Evolutionary conservation across 2,797 vertebrate species (phyloP).

Genomic region (Poeciliopsis gracilis): DNA sequence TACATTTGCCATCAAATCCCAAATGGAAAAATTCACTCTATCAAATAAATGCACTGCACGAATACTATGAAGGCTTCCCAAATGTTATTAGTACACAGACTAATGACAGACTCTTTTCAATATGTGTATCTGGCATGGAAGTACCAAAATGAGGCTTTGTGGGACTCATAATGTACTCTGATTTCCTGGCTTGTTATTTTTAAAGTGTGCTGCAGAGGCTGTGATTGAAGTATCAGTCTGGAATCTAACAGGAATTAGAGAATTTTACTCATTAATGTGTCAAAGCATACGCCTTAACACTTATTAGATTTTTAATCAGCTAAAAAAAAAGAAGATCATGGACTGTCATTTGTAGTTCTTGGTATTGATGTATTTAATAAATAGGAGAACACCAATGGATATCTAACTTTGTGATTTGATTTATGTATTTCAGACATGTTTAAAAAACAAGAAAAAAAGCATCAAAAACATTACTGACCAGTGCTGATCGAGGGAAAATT

Average conservation of each 20-base stretch:
- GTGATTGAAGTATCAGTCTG: background rate
- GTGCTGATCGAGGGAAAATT: background rate
- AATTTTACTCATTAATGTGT: background rate
- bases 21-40: constrained; percentile 22
- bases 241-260: background rate
- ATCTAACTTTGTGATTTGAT: background rate
- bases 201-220: background rate
- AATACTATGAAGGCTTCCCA: background rate
- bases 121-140: background rate
- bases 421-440: too few relatives aligned
- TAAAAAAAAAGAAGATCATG: background rate
- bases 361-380: background rate
- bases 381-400: background rate
- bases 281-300: background rate
- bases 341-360: background rate
- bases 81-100: background rate
- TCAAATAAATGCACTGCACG: background rate
- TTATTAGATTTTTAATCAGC: background rate
- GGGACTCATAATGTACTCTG: background rate
- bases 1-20: background rate
- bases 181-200: background rate
- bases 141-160: background rate
- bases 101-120: background rate
- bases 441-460: too few relatives aligned
- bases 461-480: background rate